Evolutionary conservation across 2,113 vertebrate genomes (phyloP).

Genomic region (Lamprotornis superbus): DNA sequence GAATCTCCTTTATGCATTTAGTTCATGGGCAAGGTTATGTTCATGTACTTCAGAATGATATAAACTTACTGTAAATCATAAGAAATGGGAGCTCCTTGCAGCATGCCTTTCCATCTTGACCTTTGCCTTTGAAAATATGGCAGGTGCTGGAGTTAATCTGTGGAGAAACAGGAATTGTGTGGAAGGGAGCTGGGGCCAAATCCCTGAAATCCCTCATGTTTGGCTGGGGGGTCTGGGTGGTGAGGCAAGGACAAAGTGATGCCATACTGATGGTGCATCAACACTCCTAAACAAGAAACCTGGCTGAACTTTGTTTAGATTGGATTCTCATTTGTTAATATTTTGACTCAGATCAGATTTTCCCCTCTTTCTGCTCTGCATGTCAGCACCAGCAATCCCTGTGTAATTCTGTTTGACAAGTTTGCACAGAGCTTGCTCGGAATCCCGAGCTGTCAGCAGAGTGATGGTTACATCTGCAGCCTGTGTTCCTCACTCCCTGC

Average conservation of each 20-base stretch:
- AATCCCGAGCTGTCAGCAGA: neutral
- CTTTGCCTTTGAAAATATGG: neutral
- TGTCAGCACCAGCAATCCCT: neutral
- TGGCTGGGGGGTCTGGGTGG: neutral
- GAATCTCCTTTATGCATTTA: neutral
- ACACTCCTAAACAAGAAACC: neutral
- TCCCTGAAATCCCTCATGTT: neutral
- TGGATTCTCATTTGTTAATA: neutral
- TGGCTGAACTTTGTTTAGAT: neutral
- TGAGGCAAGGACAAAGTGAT: neutral
- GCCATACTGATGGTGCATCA: neutral
- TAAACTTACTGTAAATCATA: neutral
- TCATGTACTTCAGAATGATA: neutral
- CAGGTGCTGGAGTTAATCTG: neutral
- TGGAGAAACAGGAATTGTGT: neutral
- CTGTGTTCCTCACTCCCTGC: neutral
- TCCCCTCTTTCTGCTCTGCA: neutral
- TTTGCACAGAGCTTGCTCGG: rapidly evolving
- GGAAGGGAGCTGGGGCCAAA: neutral
- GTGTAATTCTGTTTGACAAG: neutral
- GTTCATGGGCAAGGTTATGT: neutral
- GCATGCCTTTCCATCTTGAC: neutral
- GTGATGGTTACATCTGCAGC: neutral
- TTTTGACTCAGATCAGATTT: neutral
- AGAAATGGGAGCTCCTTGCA: neutral